phyloP scores from a whole-genome alignment of 2,888 invertebrate genomes.

The Alsophila aescularia region DNA sequence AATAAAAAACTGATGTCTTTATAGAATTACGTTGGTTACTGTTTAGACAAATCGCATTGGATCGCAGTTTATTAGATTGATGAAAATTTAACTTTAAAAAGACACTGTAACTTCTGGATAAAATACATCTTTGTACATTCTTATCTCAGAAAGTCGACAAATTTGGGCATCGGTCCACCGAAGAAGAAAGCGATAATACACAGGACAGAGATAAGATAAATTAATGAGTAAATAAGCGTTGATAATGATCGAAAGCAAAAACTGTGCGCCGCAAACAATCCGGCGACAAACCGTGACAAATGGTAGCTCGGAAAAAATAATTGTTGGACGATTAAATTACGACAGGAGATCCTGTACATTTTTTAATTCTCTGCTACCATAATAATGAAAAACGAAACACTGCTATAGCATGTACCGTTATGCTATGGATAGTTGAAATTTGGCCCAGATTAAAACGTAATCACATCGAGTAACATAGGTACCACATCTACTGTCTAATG shows the following conservation, averaged over 20 bases:
- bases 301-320: constrained; percentile 67
- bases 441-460: no score
- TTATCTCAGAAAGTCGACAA: constrained; percentile 33
- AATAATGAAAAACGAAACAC: no score
- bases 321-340: constrained; percentile 39
- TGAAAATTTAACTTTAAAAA: neutral
- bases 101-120: neutral
- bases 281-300: constrained; percentile 62
- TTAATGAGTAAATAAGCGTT: constrained; percentile 77
- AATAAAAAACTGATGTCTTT: no score
- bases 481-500: no score
- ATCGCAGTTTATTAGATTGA: no score
- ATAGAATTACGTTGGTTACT: no score
- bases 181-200: constrained; percentile 65
- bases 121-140: neutral
- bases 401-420: no score
- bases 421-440: neutral
- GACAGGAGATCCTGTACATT: neutral
- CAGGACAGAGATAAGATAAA: constrained; percentile 77
- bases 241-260: constrained; percentile 74
- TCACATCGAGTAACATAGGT: no score
- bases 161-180: constrained; percentile 44
- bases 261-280: constrained; percentile 46
- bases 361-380: no score
- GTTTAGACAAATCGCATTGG: no score